Conservation (phyloP, 2,888 invertebrate species). For the Chrysina gloriosa region DNA sequence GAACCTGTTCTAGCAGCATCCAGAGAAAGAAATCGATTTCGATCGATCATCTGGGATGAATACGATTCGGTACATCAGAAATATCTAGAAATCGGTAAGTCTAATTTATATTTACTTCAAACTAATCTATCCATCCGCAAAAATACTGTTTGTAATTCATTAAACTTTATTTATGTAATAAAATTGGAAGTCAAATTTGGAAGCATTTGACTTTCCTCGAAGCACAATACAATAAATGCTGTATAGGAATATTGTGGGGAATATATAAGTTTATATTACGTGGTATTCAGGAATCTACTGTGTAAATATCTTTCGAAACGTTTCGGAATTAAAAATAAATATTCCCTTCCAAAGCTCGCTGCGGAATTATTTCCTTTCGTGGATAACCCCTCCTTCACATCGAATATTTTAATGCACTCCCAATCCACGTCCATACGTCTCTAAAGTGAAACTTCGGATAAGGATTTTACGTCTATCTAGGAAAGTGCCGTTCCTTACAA, state of each 20-base stretch:
- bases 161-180: too few species aligned
- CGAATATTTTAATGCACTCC: slow-evolving; percentile 6
- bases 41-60: slow-evolving; percentile 89
- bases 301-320: slow-evolving; percentile 9
- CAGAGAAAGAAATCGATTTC: slow-evolving; percentile 85
- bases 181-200: too few species aligned
- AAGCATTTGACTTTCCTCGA: too few species aligned
- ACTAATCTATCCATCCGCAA: too few species aligned
- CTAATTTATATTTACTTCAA: too few species aligned
- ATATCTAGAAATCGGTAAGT: slow-evolving; percentile 91
- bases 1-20: slow-evolving; percentile 83
- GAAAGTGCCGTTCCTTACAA: not conserved
- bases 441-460: slow-evolving; percentile 7
- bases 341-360: slow-evolving; percentile 2
- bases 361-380: not conserved
- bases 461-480: not conserved
- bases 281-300: not conserved
- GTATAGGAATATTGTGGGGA: not conserved
- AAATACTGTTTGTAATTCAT: too few species aligned
- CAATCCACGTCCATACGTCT: slow-evolving; percentile 6
- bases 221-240: too few species aligned
- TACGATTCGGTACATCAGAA: slow-evolving; percentile 94
- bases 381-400: not conserved
- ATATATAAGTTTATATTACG: not conserved
- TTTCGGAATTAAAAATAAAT: slow-evolving; percentile 31